A percentile compares a stretch with the other conserved stretches of the same genome.
Conservation (phyloP, 2,797 vertebrate species). For the Amazonetta brasiliensis region DNA sequence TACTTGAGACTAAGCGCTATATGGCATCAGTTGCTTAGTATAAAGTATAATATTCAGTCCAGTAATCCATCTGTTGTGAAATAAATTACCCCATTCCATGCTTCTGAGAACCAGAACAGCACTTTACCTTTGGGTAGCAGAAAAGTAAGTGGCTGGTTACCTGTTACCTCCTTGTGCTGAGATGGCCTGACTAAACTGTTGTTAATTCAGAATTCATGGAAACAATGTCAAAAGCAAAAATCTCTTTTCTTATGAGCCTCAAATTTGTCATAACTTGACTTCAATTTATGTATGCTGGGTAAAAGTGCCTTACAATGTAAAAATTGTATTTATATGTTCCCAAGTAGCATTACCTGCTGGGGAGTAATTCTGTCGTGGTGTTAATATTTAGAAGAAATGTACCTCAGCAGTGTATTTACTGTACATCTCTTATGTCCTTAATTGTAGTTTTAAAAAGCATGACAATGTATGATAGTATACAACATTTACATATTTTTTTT, state of each 20-base stretch:
- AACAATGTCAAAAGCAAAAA: conserved; percentile 69
- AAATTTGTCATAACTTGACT: conserved; percentile 72
- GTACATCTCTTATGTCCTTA: conserved; percentile 80
- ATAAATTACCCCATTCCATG: conserved; percentile 72
- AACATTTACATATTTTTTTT: conserved; percentile 81
- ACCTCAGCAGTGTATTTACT: conserved; percentile 85
- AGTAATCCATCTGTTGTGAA: conserved; percentile 40
- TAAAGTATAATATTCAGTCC: conserved; percentile 59
- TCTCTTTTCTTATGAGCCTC: conserved; percentile 62
- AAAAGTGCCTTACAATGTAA: conserved; percentile 86
- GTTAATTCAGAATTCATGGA: conserved; percentile 60
- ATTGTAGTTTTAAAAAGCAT: conserved; percentile 84
- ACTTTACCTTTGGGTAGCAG: conserved; percentile 77
- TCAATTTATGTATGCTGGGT: conserved; percentile 80
- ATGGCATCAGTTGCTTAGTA: conserved; percentile 58
- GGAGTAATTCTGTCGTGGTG: conserved; percentile 81
- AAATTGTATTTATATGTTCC: conserved; percentile 85
- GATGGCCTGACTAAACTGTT: conserved; percentile 58
- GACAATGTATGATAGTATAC: conserved; percentile 83
- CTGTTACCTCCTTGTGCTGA: conserved; percentile 77
- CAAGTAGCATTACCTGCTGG: conserved; percentile 80
- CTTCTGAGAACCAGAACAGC: conserved; percentile 74
- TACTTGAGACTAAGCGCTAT: conserved; percentile 66
- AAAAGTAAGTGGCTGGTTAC: conserved; percentile 69
- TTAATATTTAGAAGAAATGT: conserved; percentile 82